Evolutionary conservation across 35 echinoderm and acorn worm genomes (phyloP), one percentile per base, ranked within the genome.

Genomic region (Strongylocentrotus purpuratus): DNA sequence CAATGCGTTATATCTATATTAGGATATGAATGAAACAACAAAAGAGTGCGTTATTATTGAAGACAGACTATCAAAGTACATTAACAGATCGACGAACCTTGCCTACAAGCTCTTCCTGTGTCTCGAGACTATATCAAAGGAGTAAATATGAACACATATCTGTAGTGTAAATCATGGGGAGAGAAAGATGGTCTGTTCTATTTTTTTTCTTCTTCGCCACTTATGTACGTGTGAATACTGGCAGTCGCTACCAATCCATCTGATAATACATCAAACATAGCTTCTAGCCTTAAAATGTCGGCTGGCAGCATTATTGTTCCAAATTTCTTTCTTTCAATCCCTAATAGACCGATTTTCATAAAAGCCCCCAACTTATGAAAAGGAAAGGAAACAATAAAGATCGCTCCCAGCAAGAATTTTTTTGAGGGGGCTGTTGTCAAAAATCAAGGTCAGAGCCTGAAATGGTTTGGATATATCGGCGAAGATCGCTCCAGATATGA

Each of bases 261-360:
- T 28, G 65, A n/a, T 78, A 78, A 78, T 78, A 78, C 65, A 78
- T 78, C 65, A 78, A 78, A 22, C 65, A n/a, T 8, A 78, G 7
- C 65, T 78, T 78, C 65, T 22, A 28, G 20, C 65, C 28, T 78
- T 78, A 41, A 78, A n/a, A 78, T 78, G 65, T 78, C 65, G 22
- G 25, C 65, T 78, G 65, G 65, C 65, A 78, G 65, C 65, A 78
- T 78, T 78, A 78, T 78, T 78, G 65, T 78, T 28, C 65, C 22
- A 78, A 78, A 78, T 78, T 78, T 78, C 65, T 78, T n/a, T 78
- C 65, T 78, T 78, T 78, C 65, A 78, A 78, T 8, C 87, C n/a
- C 33, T 89, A 89, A 89, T 89, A 89, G 87, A 33, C 87, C 45
- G 45, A 89, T 89, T 89, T 89, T 46, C 87, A 89, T 89, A 89